Evolutionary conservation across 2,888 invertebrate species (phyloP), one percentile per base, ranked within the genome.

Genomic region (Drosophila rellima): DNA sequence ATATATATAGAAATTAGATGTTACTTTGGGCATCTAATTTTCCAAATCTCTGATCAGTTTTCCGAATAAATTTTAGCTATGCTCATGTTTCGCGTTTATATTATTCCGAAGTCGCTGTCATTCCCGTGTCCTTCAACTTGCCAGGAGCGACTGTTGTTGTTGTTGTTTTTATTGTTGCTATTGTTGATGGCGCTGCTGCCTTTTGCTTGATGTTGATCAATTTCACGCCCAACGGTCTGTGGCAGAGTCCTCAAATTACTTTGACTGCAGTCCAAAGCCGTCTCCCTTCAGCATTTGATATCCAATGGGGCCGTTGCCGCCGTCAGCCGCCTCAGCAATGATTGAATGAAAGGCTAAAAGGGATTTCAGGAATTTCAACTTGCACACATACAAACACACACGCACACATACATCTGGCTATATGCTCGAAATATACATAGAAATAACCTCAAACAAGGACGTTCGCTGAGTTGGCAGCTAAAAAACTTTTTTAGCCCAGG

Each of bases 381-480:
- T 55, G 63, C 79, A 67, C 48, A 42, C 44, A 39, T 65, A 33
- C 29, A 47, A 18, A 50, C 15, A 52, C 42, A 52, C 20, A 37
- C 18, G 33, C 29, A 61, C 50, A 47, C 40, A 68, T 10, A 23
- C n/a, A 23, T 18, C 23, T 52, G 44, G 20, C 10, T 33, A 54
- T 39, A 33, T 44, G 48, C 15, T 26, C 15, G 57, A 8, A 51
- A 65, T 75, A 76, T 73, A 76, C 74, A 88, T 72, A 80, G 73
- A 79, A 79, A 88, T 86, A 86, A 86, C 86, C 86, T 86, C 89
- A 87, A 89, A 89, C 86, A 87, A 87, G 86, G 86, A 87, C 86
- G 88, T 86, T 89, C 80, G 78, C 73, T 78, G 80, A 54, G 50
- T 51, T 57, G 61, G 59, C 45, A 56, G 69, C 54, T n/a, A n/a